Evolutionary conservation across 2,113 vertebrate species (phyloP).

Genomic region (Bucco capensis): DNA sequence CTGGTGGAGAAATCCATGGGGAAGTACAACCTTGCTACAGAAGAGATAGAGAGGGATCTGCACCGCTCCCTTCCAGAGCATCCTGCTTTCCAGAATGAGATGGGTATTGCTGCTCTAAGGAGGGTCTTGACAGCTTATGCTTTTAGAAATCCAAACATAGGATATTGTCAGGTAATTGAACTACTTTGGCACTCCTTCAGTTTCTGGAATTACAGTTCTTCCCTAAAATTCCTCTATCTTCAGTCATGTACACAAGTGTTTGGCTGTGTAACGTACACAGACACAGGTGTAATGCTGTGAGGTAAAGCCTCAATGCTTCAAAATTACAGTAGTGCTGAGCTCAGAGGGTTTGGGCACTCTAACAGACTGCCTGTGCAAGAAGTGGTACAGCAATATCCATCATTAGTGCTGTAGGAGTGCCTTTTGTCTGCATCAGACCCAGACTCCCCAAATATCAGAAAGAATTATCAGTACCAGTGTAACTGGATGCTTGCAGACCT

Average conservation of each 20-base stretch:
- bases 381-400: neutral
- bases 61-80: conserved; percentile 97
- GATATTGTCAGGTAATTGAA: conserved; percentile 91
- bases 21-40: conserved; percentile 94
- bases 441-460: neutral
- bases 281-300: neutral
- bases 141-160: conserved; percentile 96
- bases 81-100: conserved; percentile 97
- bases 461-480: neutral
- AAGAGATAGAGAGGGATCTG: conserved; percentile 96
- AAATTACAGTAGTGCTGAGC: neutral
- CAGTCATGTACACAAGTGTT: neutral
- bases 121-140: conserved; percentile 96
- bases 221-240: neutral
- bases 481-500: neutral
- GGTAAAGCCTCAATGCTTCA: neutral
- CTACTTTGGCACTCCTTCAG: neutral
- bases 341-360: neutral
- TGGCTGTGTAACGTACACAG: neutral
- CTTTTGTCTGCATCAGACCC: neutral
- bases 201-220: neutral
- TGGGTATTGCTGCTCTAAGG: conserved; percentile 94
- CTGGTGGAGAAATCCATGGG: conserved; percentile 97
- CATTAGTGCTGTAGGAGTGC: neutral
- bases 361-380: neutral